Conservation (phyloP, 2,113 vertebrate species). For the Tachycineta bicolor region DNA sequence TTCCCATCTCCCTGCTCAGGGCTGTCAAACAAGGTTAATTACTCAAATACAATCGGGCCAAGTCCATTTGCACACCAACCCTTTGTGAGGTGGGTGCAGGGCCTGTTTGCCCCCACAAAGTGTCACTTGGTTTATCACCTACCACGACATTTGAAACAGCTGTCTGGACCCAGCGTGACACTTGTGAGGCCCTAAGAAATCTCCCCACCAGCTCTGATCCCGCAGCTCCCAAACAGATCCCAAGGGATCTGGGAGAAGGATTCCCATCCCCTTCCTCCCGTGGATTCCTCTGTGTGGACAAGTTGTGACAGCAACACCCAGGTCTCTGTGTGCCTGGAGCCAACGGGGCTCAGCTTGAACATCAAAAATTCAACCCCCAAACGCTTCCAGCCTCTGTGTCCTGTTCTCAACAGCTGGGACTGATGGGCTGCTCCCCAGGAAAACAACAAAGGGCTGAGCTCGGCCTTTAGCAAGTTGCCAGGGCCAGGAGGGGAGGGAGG, state of each 20-base stretch:
- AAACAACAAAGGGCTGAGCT: slow-evolving; percentile 26
- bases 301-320: background rate
- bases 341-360: background rate
- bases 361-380: background rate
- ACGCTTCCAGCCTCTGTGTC: background rate
- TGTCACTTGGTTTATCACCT: background rate
- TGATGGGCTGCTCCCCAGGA: slow-evolving; percentile 14
- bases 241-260: background rate
- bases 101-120: background rate
- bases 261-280: background rate
- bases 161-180: background rate
- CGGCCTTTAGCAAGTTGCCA: background rate
- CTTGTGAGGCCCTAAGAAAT: background rate
- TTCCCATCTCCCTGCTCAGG: background rate
- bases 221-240: background rate
- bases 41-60: background rate
- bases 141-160: background rate
- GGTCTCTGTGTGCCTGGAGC: background rate
- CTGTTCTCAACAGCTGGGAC: slow-evolving; percentile 10
- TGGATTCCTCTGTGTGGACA: background rate
- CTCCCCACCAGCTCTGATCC: background rate
- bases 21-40: background rate
- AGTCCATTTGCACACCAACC: background rate
- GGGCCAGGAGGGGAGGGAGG: background rate
- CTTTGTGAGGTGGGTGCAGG: background rate